Conservation (phyloP, 2,797 vertebrate genomes). For the Coluber constrictor region DNA sequence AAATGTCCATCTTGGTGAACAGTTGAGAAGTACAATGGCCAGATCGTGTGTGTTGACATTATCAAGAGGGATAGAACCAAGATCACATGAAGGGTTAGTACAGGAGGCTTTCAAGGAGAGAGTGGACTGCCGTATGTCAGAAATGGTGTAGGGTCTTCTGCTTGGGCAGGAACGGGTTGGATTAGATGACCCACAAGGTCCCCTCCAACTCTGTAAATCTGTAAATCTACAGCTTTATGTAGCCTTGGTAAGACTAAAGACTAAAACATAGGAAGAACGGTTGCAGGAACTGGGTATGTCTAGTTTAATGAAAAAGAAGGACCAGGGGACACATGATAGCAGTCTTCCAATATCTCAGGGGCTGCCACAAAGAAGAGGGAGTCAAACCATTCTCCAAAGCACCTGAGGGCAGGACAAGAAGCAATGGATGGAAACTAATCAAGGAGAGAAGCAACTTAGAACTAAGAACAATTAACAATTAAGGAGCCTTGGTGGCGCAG, state of each 20-base stretch:
- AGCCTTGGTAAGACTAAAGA: too few relatives aligned
- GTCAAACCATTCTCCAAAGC: neutral
- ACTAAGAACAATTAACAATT: neutral
- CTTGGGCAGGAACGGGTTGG: too few relatives aligned
- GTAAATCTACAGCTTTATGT: too few relatives aligned
- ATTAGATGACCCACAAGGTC: too few relatives aligned
- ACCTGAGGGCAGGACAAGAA: neutral
- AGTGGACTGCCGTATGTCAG: too few relatives aligned
- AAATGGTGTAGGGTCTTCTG: too few relatives aligned
- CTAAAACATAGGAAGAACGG: neutral
- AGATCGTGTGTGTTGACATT: neutral
- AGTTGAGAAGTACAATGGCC: neutral
- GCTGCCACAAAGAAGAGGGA: too few relatives aligned
- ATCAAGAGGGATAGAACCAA: neutral
- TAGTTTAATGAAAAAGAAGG: neutral
- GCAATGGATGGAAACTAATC: accelerated
- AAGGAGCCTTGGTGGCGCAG: too few relatives aligned
- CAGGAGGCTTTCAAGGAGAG: too few relatives aligned
- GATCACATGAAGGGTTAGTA: neutral
- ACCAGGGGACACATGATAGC: accelerated
- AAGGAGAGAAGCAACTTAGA: neutral
- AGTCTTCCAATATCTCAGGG: too few relatives aligned
- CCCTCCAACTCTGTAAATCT: too few relatives aligned
- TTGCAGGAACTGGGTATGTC: neutral
- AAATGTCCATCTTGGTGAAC: neutral